phyloP scores from a whole-genome alignment of 2,888 invertebrate genomes.

The Sinelater perroti region DNA sequence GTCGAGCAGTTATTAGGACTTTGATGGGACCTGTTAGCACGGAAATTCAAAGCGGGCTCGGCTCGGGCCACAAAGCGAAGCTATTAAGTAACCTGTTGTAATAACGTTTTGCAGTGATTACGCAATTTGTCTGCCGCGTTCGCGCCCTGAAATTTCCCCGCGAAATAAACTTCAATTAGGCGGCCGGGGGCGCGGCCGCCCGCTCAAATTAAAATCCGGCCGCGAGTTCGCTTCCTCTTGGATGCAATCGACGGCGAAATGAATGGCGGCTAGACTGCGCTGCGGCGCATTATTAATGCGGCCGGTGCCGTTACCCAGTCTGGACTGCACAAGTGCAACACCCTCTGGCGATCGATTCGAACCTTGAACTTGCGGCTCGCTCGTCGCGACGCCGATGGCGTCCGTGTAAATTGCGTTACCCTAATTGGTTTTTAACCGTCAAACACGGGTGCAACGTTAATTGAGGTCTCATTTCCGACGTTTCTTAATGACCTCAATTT shows the following conservation, averaged over 20 bases:
- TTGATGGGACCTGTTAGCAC: neutral
- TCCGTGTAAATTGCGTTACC: neutral
- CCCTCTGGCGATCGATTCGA: constrained; percentile 4
- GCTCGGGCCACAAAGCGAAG: too few species aligned
- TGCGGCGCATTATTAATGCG: constrained; percentile 5
- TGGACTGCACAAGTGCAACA: neutral
- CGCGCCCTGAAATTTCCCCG: too few species aligned
- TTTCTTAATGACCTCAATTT: too few species aligned
- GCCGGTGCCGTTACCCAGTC: neutral
- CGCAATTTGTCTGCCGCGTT: too few species aligned
- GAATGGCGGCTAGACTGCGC: constrained; percentile 4
- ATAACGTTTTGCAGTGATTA: neutral
- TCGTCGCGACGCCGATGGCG: neutral
- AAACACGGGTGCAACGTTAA: too few species aligned
- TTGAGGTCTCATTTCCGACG: too few species aligned
- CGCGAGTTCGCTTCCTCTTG: neutral
- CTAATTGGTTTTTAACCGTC: too few species aligned
- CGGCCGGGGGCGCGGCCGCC: too few species aligned
- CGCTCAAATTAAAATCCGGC: neutral
- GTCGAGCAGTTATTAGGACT: neutral
- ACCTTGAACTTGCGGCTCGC: neutral
- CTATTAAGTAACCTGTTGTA: too few species aligned
- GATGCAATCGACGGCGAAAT: neutral
- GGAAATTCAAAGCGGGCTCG: too few species aligned
- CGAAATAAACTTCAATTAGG: too few species aligned